Evolutionary conservation across 2,113 vertebrate species (phyloP).

Genomic region (Nettapus auritus): DNA sequence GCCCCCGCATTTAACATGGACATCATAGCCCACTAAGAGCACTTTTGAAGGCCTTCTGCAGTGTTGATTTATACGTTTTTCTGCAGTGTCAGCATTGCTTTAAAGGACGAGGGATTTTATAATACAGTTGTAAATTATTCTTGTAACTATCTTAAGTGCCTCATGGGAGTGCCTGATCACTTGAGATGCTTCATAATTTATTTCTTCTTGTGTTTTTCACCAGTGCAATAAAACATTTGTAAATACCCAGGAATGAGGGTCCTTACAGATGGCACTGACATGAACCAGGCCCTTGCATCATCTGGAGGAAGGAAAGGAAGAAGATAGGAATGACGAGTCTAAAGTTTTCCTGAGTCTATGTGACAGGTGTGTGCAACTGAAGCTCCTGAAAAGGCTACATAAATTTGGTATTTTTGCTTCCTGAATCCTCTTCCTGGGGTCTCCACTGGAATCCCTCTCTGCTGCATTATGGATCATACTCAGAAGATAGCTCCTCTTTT

Average conservation of each 20-base stretch:
- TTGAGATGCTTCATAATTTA: background rate
- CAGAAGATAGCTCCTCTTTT: background rate
- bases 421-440: background rate
- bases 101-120: conserved; percentile 33
- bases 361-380: background rate
- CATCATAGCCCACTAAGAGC: background rate
- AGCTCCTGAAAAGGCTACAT: background rate
- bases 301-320: background rate
- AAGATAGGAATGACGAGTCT: background rate
- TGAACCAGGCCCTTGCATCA: background rate
- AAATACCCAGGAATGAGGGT: background rate
- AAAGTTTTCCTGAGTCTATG: background rate
- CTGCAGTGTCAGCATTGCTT: conserved; percentile 25
- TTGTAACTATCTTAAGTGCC: background rate
- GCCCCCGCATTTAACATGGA: conserved; percentile 5
- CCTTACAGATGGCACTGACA: background rate
- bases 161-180: background rate
- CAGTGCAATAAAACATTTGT: background rate
- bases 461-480: background rate
- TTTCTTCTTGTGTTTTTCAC: conserved; percentile 19
- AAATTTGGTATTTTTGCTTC: background rate
- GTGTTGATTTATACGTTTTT: conserved; percentile 19
- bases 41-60: conserved; percentile 4
- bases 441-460: background rate
- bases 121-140: conserved; percentile 13